Percentiles rank a stretch among this genome's conserved stretches.
phyloP scores from a whole-genome alignment of 2,888 invertebrate species.

The Himalopsyche tibetana region DNA sequence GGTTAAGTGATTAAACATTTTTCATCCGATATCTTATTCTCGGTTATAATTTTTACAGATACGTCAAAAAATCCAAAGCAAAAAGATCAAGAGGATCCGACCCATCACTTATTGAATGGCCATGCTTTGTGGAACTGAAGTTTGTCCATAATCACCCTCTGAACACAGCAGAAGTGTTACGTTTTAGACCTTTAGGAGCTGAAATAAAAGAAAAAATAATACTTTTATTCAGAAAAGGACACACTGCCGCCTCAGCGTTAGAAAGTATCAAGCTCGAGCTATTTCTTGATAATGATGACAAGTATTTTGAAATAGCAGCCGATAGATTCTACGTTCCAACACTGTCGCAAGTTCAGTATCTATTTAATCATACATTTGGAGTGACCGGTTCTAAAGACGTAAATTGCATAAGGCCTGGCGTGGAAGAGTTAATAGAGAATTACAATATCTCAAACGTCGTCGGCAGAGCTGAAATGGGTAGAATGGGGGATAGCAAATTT shows the following conservation, averaged over 20 bases:
- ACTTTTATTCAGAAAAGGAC: slow-evolving; percentile 59
- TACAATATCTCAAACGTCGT: slow-evolving; percentile 51
- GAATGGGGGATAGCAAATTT: slow-evolving; percentile 57
- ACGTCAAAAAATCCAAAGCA: slow-evolving; percentile 59
- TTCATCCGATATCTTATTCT: neutral
- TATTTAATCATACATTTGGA: slow-evolving; percentile 59
- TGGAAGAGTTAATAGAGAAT: slow-evolving; percentile 58
- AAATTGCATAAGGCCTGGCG: slow-evolving; percentile 49
- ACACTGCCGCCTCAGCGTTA: slow-evolving; percentile 59
- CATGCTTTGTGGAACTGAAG: slow-evolving; percentile 60
- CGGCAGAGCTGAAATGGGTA: slow-evolving; percentile 59
- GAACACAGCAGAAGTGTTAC: slow-evolving; percentile 59
- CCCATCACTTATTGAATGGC: slow-evolving; percentile 58
- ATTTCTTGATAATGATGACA: slow-evolving; percentile 61
- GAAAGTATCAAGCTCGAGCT: slow-evolving; percentile 62
- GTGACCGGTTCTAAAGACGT: slow-evolving; percentile 51
- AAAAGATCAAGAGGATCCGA: slow-evolving; percentile 53
- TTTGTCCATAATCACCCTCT: slow-evolving; percentile 62
- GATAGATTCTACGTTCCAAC: slow-evolving; percentile 61
- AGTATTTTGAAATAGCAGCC: slow-evolving; percentile 61
- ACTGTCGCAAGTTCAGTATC: slow-evolving; percentile 60
- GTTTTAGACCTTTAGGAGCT: slow-evolving; percentile 58
- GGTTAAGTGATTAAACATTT: neutral
- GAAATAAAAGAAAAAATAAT: slow-evolving; percentile 61
- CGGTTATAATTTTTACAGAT: slow-evolving; percentile 48